phyloP scores from a whole-genome alignment of 2,113 vertebrate species.

The Hystrix brachyura region DNA sequence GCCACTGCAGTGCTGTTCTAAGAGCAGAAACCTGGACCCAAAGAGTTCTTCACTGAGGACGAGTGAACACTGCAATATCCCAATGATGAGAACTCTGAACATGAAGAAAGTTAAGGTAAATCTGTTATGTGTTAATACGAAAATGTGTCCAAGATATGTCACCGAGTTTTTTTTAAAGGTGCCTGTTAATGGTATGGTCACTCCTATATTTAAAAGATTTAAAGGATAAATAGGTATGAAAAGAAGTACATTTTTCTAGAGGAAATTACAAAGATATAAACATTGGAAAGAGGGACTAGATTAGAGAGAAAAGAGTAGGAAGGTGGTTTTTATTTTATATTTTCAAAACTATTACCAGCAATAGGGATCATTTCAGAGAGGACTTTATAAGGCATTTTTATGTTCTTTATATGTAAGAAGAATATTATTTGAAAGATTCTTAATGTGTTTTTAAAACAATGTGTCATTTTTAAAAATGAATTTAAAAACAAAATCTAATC shows the following conservation, averaged over 20 bases:
- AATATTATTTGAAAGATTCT: background rate
- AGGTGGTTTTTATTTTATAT: background rate
- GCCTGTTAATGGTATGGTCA: background rate
- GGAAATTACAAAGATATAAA: background rate
- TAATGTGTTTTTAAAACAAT: background rate
- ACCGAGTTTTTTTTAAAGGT: background rate
- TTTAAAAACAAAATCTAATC: background rate
- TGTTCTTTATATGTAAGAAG: slow-evolving; percentile 15
- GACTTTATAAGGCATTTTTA: background rate
- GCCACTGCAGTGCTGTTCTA: background rate
- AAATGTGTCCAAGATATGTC: background rate
- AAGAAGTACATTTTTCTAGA: background rate
- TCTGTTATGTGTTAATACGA: background rate
- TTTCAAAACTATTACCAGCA: background rate
- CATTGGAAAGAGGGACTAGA: background rate
- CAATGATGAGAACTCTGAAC: background rate
- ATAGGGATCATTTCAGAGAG: background rate
- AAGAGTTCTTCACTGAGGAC: background rate
- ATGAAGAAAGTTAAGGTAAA: background rate
- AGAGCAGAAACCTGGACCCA: background rate
- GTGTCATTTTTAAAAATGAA: slow-evolving; percentile 24
- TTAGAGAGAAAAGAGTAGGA: background rate
- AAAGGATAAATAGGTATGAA: background rate
- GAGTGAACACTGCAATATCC: background rate
- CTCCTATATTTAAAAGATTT: background rate